Base-by-base conservation (phyloP, 1,140 invertebrate species). In the Pectinophora gossypiella region DNA sequence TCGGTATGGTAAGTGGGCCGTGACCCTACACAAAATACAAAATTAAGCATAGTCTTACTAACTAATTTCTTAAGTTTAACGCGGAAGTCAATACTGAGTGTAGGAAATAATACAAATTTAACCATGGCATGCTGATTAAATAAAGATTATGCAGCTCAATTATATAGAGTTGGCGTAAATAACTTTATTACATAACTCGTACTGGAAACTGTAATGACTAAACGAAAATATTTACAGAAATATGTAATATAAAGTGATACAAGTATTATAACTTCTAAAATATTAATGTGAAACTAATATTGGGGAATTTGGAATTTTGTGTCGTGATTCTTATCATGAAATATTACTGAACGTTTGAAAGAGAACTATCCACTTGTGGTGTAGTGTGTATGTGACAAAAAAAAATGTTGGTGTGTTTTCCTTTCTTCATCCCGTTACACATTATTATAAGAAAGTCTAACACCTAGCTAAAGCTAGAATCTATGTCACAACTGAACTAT, bases 31-130 rank as follows among this genome's bases (percentile, higher is more conserved):
- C 68, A 75, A 82, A 83, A 76, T 84, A 85, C 71, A 84, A 83
- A 80, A 85, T 75, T 80, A 85, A 84, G 73, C 77, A 82, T 81
- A 77, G 65, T 69, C 77, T 82, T 84, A 72, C 63, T 32, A 59
- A 20, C 73, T 82, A 82, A 67, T 63, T 58, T 59, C 63, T 72
- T 85, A 77, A 83, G 59, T 75, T 70, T 75, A 84, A 76, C 66
- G 58, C 73, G 81, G 73, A 83, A 85, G 72, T 86, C 81, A 86
- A 86, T 86, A 86, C 78, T 86, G 81, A 73, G 64, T 68, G 69
- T 71, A 73, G 64, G 64, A 79, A 79, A 79, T 78, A 77, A 81
- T 76, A 79, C 64, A 76, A 71, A 69, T 71, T 74, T 42, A 70
- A 72, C 62, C 63, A 74, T 73, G 64, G 66, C 68, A 76, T 76